phyloP scores from a whole-genome alignment of 2,797 vertebrate genomes.

The Sebastolobus altivelis region DNA sequence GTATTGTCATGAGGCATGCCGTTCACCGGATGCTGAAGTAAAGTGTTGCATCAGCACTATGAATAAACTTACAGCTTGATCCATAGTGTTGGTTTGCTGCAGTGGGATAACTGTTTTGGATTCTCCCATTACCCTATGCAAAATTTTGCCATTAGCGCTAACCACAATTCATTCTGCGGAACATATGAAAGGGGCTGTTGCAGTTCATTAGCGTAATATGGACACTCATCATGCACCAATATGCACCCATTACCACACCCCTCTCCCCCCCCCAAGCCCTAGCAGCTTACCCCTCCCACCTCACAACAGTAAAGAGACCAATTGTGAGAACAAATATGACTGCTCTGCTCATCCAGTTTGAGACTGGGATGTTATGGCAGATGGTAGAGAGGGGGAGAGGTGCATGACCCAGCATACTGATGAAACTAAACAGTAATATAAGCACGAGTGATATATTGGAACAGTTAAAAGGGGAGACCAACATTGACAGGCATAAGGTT shows the following conservation, averaged over 20 bases:
- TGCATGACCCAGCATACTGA: constrained; percentile 74
- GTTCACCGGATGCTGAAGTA: not conserved
- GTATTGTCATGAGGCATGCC: constrained; percentile 1
- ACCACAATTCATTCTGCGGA: constrained; percentile 70
- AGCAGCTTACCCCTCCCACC: constrained; percentile 31
- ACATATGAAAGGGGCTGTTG: constrained; percentile 77
- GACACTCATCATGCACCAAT: constrained; percentile 76
- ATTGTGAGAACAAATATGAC: constrained; percentile 67
- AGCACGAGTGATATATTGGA: not conserved
- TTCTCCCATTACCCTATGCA: constrained; percentile 63
- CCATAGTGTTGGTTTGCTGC: constrained; percentile 38
- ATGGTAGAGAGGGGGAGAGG: constrained; percentile 64
- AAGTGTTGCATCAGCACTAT: constrained; percentile 49
- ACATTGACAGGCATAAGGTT: constrained; percentile 21
- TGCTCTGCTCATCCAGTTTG: constrained; percentile 62
- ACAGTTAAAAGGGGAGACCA: constrained; percentile 35
- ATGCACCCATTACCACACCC: constrained; percentile 64
- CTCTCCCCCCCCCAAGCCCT: not conserved
- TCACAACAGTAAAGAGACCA: constrained; percentile 52
- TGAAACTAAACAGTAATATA: constrained; percentile 54
- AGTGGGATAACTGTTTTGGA: constrained; percentile 43
- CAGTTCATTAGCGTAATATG: constrained; percentile 73
- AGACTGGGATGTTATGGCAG: constrained; percentile 63
- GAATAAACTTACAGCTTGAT: constrained; percentile 48
- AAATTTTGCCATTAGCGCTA: constrained; percentile 70